phyloP scores from a whole-genome alignment of 2,113 vertebrate species.

The Colossoma macropomum region DNA sequence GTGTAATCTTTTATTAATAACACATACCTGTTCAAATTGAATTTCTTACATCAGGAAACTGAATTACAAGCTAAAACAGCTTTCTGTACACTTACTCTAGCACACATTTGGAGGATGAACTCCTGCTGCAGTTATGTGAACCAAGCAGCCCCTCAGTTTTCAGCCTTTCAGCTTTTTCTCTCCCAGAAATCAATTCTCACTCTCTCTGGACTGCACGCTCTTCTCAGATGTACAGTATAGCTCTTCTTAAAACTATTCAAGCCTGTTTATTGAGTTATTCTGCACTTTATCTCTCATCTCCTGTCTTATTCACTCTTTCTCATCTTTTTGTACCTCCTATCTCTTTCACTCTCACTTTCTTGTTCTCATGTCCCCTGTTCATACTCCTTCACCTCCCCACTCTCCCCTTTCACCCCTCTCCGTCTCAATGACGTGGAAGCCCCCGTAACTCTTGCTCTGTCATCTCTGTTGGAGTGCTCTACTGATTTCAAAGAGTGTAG shows the following conservation, averaged over 20 bases:
- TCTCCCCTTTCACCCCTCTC: slow-evolving; percentile 57
- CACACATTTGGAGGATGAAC: no score
- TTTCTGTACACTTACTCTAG: neutral
- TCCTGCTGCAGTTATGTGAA: neutral
- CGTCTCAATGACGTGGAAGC: slow-evolving; percentile 67
- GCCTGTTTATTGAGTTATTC: neutral
- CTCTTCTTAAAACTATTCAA: neutral
- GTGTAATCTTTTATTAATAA: no score
- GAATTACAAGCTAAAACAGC: neutral
- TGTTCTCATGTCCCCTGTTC: slow-evolving; percentile 11
- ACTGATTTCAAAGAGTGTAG: slow-evolving; percentile 80
- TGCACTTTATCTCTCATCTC: neutral
- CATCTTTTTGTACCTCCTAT: slow-evolving; percentile 18
- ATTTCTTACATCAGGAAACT: no score
- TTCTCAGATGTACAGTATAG: neutral
- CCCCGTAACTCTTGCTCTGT: slow-evolving; percentile 73
- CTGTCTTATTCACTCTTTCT: neutral
- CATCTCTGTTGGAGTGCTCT: slow-evolving; percentile 79
- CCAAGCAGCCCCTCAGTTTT: slow-evolving; percentile 7
- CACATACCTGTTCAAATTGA: no score
- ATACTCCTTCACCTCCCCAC: slow-evolving; percentile 28
- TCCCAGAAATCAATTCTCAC: neutral
- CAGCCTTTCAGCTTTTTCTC: slow-evolving; percentile 16
- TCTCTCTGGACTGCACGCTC: slow-evolving; percentile 17
- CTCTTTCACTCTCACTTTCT: slow-evolving; percentile 45